A percentile compares a stretch with the other conserved stretches of the same genome.
Evolutionary conservation across 2,797 vertebrate genomes (phyloP).

Genomic region (Pitangus sulphuratus): DNA sequence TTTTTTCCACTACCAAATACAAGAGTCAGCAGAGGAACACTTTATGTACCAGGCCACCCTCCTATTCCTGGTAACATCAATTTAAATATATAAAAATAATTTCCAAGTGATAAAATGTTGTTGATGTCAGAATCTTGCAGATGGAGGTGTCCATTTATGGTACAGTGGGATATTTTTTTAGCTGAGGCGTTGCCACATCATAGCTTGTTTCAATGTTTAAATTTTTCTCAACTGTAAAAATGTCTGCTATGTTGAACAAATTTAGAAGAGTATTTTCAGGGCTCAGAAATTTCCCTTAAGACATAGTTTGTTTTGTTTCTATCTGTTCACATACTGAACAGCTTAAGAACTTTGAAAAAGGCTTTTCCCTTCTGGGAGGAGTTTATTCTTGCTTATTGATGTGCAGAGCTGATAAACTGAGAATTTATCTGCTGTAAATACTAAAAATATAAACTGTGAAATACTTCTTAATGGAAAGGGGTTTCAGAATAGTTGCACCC

Average conservation of each 20-base stretch:
- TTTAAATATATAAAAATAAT: neutral
- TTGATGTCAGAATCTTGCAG: neutral
- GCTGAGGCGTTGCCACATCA: neutral
- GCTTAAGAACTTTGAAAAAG: neutral
- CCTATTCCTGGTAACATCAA: neutral
- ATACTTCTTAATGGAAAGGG: neutral
- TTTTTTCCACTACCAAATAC: neutral
- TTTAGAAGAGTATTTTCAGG: constrained; percentile 19
- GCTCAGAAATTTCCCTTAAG: constrained; percentile 14
- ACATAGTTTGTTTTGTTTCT: constrained; percentile 39
- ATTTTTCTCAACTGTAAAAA: constrained; percentile 51
- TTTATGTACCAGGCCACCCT: neutral
- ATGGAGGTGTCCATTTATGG: neutral
- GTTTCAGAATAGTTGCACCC: neutral
- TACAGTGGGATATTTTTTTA: neutral
- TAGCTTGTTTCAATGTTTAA: constrained; percentile 22
- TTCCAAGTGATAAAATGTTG: neutral
- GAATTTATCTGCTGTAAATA: neutral
- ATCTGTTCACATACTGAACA: neutral
- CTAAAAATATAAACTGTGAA: neutral
- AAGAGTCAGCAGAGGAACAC: neutral
- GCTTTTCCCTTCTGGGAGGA: neutral
- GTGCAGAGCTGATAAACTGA: constrained; percentile 27
- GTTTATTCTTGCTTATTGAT: constrained; percentile 39
- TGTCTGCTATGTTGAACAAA: constrained; percentile 32